Evolutionary conservation across 2,797 vertebrate genomes (phyloP).

Genomic region (Anolis apletophallus): DNA sequence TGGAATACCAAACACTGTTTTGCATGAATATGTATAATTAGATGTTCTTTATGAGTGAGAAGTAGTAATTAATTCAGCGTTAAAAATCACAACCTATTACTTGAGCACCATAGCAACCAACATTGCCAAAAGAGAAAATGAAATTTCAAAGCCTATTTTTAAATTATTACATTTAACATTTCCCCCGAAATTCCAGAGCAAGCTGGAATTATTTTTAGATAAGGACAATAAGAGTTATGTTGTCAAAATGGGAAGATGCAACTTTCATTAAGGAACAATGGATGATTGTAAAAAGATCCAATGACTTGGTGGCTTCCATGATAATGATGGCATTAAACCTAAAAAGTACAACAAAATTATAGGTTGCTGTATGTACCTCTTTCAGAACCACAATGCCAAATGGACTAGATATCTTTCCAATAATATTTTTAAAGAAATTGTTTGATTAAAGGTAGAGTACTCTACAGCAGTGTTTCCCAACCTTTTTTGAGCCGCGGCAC

Average conservation of each 20-base stretch:
- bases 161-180: conserved; percentile 76
- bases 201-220: conserved; percentile 66
- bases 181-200: conserved; percentile 72
- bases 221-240: conserved; percentile 67
- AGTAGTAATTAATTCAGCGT: conserved; percentile 87
- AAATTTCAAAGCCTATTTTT: conserved; percentile 80
- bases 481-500: no score
- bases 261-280: conserved; percentile 14
- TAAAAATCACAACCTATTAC: conserved; percentile 86
- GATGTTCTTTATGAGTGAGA: conserved; percentile 83
- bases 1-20: conserved; percentile 72
- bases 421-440: no score
- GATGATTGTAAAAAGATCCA: conserved; percentile 15
- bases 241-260: conserved; percentile 38
- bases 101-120: conserved; percentile 85
- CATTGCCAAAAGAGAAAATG: conserved; percentile 78
- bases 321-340: neutral
- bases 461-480: no score
- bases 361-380: neutral
- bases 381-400: neutral
- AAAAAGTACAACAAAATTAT: conserved; percentile 17
- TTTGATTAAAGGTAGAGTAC: no score
- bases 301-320: neutral
- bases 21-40: conserved; percentile 85
- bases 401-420: no score